phyloP scores from a whole-genome alignment of 2,113 vertebrate genomes.

The Daphoenositta chrysoptera region DNA sequence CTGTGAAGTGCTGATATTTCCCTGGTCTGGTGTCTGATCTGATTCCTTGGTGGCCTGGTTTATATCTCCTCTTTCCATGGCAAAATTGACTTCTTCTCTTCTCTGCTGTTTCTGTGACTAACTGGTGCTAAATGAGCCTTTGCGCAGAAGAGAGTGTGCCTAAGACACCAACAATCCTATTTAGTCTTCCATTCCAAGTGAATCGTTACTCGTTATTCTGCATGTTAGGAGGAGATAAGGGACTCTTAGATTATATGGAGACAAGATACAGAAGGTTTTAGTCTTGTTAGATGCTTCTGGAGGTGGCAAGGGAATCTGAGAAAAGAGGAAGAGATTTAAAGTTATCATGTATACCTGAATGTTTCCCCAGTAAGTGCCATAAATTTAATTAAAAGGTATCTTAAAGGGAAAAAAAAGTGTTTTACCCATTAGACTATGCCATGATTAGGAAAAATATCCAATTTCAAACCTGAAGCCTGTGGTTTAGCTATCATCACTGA shows the following conservation, averaged over 20 bases:
- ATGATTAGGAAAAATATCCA: neutral
- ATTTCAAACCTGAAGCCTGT: neutral
- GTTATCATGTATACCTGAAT: neutral
- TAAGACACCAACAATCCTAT: neutral
- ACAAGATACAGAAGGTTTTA: neutral
- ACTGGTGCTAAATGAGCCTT: neutral
- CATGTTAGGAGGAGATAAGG: neutral
- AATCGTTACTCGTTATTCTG: neutral
- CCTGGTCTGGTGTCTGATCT: neutral
- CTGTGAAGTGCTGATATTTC: neutral
- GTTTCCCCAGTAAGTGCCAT: neutral
- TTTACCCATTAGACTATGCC: neutral
- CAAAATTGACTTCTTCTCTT: neutral
- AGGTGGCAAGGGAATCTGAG: neutral
- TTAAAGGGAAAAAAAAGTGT: neutral
- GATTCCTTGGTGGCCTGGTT: neutral
- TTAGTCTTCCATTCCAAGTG: neutral
- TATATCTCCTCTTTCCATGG: neutral
- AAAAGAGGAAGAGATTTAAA: neutral
- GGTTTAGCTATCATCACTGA: neutral
- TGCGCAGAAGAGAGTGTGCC: neutral
- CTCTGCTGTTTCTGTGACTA: neutral
- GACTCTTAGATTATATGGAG: neutral
- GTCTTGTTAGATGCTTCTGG: neutral
- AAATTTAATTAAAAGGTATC: neutral